Percentiles rank a stretch among this genome's conserved stretches.
Conservation (phyloP, 2,113 vertebrate genomes). For the Shinisaurus crocodilurus region DNA sequence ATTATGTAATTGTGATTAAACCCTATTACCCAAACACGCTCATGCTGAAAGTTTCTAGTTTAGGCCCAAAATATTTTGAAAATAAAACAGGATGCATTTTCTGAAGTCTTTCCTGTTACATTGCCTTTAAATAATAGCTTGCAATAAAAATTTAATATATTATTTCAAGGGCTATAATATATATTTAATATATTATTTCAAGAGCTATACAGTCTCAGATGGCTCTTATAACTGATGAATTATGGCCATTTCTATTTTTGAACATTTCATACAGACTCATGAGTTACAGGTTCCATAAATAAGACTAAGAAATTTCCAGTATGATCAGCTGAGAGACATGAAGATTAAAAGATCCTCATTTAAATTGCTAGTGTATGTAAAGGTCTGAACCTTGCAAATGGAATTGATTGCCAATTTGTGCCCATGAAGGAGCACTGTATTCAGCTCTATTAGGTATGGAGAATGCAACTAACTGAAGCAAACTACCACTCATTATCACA, state of each 20-base stretch:
- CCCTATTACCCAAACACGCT: background rate
- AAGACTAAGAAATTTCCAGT: background rate
- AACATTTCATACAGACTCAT: conserved; percentile 14
- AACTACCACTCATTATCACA: too few species aligned
- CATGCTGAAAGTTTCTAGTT: background rate
- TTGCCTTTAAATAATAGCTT: background rate
- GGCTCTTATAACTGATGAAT: conserved; percentile 14
- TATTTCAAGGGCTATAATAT: background rate
- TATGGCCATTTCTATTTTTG: conserved; percentile 21
- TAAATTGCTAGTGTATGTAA: background rate
- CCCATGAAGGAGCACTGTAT: background rate
- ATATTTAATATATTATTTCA: too few species aligned
- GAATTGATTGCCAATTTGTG: background rate
- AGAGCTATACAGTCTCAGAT: background rate
- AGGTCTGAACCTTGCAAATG: background rate
- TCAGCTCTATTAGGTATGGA: background rate
- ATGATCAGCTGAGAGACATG: conserved; percentile 4
- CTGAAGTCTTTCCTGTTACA: background rate
- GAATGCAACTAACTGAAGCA: background rate
- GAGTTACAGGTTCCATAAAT: conserved; percentile 7
- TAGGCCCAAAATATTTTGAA: background rate
- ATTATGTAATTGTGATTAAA: background rate
- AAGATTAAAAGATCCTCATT: background rate
- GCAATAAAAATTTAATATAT: background rate
- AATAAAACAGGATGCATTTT: background rate